Percentiles rank a stretch among this genome's conserved stretches.
These are phyloP conservation scores for Ivindomyrus marchei DNA, from an alignment of 2,113 vertebrate species.

Conservation along the genomic window DNA sequence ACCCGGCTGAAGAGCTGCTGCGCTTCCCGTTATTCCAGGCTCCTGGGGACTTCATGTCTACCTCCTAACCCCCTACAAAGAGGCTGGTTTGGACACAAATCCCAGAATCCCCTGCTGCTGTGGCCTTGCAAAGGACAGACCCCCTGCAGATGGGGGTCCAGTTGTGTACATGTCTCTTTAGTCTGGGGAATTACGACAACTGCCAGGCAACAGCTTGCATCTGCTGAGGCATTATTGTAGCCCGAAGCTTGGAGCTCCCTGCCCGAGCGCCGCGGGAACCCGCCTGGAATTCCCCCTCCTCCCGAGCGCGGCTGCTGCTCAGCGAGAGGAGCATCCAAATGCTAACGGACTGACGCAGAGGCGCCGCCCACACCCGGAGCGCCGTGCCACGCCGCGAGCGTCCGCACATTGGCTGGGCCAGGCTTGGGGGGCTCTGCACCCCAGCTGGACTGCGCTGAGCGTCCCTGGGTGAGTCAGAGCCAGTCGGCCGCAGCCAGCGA, in stretches of 20 bases:
- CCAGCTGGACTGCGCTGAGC: conserved; percentile 30
- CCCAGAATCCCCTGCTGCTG: not conserved
- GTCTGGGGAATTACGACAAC: not conserved
- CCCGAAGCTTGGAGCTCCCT: not conserved
- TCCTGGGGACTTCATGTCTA: not conserved
- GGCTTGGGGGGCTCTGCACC: conserved; percentile 21
- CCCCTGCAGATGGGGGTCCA: not conserved
- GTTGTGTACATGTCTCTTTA: not conserved
- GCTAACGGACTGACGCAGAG: not conserved
- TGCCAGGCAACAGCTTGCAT: not conserved
- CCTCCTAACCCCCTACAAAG: not conserved
- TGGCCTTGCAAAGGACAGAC: not conserved
- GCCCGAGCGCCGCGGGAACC: not conserved
- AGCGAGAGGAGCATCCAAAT: not conserved
- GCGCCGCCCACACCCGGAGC: not conserved
- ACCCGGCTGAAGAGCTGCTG: not conserved
- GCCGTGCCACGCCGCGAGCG: not conserved
- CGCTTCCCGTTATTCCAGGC: not conserved
- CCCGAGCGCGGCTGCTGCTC: not conserved
- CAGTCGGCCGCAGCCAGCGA: conserved; percentile 64
- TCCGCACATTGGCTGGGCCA: not conserved
- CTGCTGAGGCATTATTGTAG: not conserved
- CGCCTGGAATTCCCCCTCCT: conserved; percentile 5
- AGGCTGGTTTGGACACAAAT: not conserved
- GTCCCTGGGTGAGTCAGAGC: conserved; percentile 76